Conservation (phyloP, 2,113 vertebrate genomes). For the Aplodontia rufa region DNA sequence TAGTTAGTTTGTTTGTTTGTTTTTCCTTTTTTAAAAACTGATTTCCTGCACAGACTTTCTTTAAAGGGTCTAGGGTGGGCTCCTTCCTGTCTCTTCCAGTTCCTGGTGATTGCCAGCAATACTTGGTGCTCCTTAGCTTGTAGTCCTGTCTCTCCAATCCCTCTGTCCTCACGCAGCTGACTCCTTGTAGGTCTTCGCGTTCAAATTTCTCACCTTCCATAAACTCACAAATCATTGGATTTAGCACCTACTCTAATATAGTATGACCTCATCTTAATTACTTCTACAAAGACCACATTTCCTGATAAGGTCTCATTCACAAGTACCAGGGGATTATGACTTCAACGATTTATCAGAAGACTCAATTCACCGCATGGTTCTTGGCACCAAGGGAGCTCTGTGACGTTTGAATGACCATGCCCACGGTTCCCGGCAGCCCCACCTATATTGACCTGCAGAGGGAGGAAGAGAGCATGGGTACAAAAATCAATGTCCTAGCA, state of each 20-base stretch:
- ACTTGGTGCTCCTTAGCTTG: neutral
- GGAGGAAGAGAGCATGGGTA: slow-evolving; percentile 19
- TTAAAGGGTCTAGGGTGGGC: neutral
- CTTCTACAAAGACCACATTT: neutral
- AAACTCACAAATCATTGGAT: neutral
- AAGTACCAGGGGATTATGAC: neutral
- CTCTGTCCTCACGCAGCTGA: neutral
- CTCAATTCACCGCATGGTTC: neutral
- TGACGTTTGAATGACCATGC: neutral
- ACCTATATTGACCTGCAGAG: slow-evolving; percentile 38
- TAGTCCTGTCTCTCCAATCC: neutral
- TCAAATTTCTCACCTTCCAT: neutral
- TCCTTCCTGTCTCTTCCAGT: neutral
- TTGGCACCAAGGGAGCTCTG: neutral
- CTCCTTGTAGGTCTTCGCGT: neutral
- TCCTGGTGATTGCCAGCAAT: neutral
- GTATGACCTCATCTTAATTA: neutral
- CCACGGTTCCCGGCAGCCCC: neutral
- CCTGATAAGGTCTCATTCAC: neutral
- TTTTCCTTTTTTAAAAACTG: too few species aligned
- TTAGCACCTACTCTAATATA: neutral
- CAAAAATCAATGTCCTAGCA: neutral
- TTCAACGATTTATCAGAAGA: neutral
- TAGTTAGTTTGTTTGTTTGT: too few species aligned
- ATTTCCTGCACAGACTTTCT: neutral